Percentiles rank a stretch among this genome's conserved stretches.
phyloP scores from a whole-genome alignment of 2,888 invertebrate species.

The Hirtodrosophila cameraria region DNA sequence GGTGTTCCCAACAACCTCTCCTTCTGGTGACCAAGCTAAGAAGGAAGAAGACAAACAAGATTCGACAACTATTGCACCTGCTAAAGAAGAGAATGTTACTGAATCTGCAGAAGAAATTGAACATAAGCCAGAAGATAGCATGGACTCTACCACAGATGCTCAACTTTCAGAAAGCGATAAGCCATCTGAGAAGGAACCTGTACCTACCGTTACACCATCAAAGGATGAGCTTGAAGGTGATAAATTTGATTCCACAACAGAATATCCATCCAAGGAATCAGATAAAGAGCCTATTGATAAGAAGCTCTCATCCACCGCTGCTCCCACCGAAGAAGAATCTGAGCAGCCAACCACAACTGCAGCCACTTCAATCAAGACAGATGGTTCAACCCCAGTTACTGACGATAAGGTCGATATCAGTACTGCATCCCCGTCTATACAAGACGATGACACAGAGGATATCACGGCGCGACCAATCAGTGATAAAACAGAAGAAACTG shows the following conservation, averaged over 20 bases:
- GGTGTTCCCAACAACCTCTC: conserved; percentile 21
- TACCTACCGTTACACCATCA: conserved; percentile 29
- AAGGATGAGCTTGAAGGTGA: conserved; percentile 33
- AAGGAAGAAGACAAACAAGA: conserved; percentile 41
- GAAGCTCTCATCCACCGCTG: conserved; percentile 18
- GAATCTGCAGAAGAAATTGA: conserved; percentile 19
- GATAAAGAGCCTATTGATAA: conserved; percentile 38
- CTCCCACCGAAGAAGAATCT: conserved; percentile 28
- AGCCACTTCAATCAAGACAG: conserved; percentile 20
- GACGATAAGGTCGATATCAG: conserved; percentile 34
- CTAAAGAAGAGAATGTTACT: conserved; percentile 30
- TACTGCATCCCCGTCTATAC: conserved; percentile 14
- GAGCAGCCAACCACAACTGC: conserved; percentile 23
- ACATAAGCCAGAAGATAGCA: conserved; percentile 34
- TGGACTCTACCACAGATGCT: conserved; percentile 18
- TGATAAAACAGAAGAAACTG: conserved; percentile 43
- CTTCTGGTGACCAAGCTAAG: conserved; percentile 37
- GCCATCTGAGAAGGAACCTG: conserved; percentile 32
- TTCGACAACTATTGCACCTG: conserved; percentile 34
- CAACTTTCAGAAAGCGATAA: conserved; percentile 17
- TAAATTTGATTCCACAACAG: conserved; percentile 29
- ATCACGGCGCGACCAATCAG: conserved; percentile 18
- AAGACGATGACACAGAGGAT: conserved; percentile 53
- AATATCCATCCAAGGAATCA: conserved; percentile 32
- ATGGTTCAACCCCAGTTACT: conserved; percentile 18